Percentiles rank a stretch among this genome's conserved stretches.
Evolutionary conservation across 2,888 invertebrate species (phyloP).

Genomic region (Nomada goodeniana): DNA sequence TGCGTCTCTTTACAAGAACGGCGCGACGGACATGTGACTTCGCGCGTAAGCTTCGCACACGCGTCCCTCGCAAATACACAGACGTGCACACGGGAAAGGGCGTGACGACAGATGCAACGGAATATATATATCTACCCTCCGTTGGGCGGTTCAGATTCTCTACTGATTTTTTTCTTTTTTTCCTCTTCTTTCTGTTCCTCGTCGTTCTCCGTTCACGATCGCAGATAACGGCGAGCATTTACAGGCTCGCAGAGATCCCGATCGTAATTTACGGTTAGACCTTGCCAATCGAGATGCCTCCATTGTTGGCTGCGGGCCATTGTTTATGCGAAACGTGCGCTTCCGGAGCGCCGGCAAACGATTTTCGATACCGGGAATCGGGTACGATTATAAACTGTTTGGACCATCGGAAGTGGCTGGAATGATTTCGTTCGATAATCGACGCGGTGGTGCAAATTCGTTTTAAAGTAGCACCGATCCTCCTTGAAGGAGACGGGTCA

Average conservation of each 20-base stretch:
- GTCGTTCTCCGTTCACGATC: constrained; percentile 56
- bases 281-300: constrained; percentile 54
- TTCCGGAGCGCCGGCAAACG: constrained; percentile 50
- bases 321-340: constrained; percentile 63
- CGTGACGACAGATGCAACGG: constrained; percentile 84
- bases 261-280: constrained; percentile 71
- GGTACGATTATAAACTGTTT: constrained; percentile 19
- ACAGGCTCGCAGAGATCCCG: constrained; percentile 58
- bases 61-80: constrained; percentile 14
- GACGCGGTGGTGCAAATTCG: constrained; percentile 1
- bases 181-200: constrained; percentile 35
- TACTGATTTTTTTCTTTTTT: constrained; percentile 77
- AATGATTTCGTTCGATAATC: not conserved
- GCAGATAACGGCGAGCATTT: constrained; percentile 61
- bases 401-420: not conserved
- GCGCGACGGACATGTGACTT: constrained; percentile 75
- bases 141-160: constrained; percentile 78
- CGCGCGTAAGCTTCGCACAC: constrained; percentile 48
- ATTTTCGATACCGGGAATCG: constrained; percentile 20
- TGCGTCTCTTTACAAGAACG: constrained; percentile 55
- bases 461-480: not conserved
- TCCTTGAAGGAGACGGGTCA: no score
- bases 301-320: constrained; percentile 60
- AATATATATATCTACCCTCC: constrained; percentile 82
- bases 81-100: constrained; percentile 75